These are phyloP conservation scores for Brachionus koreanus DNA, from an alignment of 1,140 invertebrate genomes.

Conservation along the genomic window DNA sequence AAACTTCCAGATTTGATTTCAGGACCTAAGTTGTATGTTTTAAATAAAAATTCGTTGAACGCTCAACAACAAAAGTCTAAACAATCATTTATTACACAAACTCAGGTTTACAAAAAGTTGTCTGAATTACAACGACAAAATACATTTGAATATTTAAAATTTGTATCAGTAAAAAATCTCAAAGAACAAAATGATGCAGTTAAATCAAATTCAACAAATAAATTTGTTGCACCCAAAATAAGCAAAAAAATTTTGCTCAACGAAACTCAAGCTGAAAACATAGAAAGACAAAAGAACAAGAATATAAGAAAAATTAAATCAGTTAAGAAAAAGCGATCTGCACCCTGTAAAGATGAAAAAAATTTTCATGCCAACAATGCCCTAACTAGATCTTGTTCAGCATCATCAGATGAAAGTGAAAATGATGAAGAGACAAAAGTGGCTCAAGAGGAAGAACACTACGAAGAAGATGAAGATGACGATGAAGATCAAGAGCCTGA, in stretches of 20 bases:
- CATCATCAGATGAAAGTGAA: background rate
- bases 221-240: background rate
- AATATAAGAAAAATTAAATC: background rate
- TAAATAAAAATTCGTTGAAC: background rate
- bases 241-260: slow-evolving; percentile 6
- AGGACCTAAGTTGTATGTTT: background rate
- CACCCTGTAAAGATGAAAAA: background rate
- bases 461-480: slow-evolving; percentile 23
- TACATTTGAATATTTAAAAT: slow-evolving; percentile 31
- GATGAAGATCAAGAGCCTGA: slow-evolving; percentile 2
- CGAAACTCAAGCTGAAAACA: background rate
- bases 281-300: background rate
- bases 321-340: background rate
- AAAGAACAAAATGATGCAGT: background rate
- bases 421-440: background rate
- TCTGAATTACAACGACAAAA: slow-evolving; percentile 24
- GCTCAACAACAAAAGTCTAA: background rate
- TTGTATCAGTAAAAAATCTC: slow-evolving; percentile 23
- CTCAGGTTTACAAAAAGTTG: slow-evolving; percentile 7
- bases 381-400: background rate
- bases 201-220: background rate
- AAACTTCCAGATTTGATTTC: background rate
- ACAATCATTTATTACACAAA: slow-evolving; percentile 29
- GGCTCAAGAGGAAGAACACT: background rate
- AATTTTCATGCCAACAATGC: background rate